phyloP scores from a whole-genome alignment of 2,888 invertebrate genomes.

The Cataglyphis cursor region DNA sequence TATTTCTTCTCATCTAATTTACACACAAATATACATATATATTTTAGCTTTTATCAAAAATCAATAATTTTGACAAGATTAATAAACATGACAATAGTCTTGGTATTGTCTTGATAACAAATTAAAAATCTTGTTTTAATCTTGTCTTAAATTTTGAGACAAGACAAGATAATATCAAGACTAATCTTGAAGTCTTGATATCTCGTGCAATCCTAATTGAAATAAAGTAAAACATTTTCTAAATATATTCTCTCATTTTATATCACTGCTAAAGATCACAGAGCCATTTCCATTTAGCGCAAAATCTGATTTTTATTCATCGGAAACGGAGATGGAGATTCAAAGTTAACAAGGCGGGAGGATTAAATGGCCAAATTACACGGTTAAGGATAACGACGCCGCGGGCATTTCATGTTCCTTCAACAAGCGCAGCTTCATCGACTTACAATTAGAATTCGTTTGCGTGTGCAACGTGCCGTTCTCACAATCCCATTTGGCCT shows the following conservation, averaged over 20 bases:
- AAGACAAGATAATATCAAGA: no score
- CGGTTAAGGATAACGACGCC: constrained; percentile 1
- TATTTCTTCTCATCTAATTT: no score
- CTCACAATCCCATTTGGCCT: constrained; percentile 78
- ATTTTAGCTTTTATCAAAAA: no score
- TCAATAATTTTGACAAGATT: no score
- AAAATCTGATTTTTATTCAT: constrained; percentile 16
- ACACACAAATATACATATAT: no score
- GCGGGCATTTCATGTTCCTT: neutral
- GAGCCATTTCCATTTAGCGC: neutral
- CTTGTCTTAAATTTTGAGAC: no score
- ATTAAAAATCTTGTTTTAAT: no score
- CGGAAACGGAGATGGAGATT: constrained; percentile 6
- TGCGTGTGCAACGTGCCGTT: constrained; percentile 59
- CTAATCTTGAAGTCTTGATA: no score
- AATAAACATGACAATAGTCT: no score
- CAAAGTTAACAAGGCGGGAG: constrained; percentile 21
- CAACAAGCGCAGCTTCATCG: constrained; percentile 28
- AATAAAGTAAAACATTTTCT: neutral
- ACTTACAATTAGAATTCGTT: constrained; percentile 66
- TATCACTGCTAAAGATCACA: neutral
- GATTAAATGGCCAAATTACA: neutral
- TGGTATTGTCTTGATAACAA: no score
- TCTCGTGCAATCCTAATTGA: neutral
- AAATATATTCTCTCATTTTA: neutral